Percentiles rank a stretch among this genome's conserved stretches.
Conservation (phyloP, 2,797 vertebrate genomes). For the Aotus griseimembra region DNA sequence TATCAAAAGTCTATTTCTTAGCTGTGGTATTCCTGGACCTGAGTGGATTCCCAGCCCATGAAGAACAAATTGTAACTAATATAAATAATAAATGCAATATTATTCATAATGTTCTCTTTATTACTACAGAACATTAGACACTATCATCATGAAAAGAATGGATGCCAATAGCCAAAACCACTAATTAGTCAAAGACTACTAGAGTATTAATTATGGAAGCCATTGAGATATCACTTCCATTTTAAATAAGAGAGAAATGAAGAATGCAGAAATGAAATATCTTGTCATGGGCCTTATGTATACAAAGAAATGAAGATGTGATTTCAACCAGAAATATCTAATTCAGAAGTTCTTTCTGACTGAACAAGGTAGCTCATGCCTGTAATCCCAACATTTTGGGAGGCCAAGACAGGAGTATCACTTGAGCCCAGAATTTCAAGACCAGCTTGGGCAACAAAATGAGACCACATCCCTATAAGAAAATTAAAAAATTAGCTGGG, state of each 20-base stretch:
- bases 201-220: background rate
- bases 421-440: background rate
- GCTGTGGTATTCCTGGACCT: background rate
- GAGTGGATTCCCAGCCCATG: background rate
- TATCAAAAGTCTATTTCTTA: background rate
- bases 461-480: background rate
- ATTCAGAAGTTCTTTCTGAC: background rate
- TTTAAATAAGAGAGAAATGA: slow-evolving; percentile 13
- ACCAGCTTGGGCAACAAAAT: background rate
- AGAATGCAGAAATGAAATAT: background rate
- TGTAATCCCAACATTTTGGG: background rate
- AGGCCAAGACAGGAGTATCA: background rate
- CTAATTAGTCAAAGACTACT: background rate
- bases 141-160: background rate
- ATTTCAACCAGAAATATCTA: background rate
- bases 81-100: background rate
- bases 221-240: background rate
- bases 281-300: background rate
- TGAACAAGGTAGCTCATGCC: background rate
- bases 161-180: background rate
- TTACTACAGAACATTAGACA: background rate
- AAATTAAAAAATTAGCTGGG: background rate
- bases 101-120: background rate
- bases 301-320: background rate
- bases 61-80: background rate